Conservation (phyloP, 2,797 vertebrate genomes). For the Mormyrus hasselquistii region DNA sequence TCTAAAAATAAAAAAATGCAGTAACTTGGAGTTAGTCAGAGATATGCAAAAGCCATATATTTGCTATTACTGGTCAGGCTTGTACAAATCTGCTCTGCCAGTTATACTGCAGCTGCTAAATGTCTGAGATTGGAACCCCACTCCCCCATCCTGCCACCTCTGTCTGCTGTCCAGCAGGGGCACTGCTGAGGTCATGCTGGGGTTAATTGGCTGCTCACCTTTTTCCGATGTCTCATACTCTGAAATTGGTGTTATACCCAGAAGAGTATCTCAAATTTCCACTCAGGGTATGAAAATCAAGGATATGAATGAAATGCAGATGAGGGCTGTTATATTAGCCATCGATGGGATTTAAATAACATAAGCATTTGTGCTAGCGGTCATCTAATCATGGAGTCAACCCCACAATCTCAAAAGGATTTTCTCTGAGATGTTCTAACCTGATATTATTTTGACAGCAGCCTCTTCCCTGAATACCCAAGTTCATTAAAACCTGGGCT, state of each 20-base stretch:
- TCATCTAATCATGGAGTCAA: neutral
- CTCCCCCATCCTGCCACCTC: neutral
- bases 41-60: neutral
- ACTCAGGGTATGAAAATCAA: neutral
- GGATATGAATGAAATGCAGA: neutral
- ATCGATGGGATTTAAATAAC: neutral
- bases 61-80: neutral
- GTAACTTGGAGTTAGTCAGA: neutral
- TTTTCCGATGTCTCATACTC: neutral
- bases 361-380: neutral
- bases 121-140: neutral
- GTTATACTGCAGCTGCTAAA: neutral
- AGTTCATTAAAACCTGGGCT: constrained; percentile 30
- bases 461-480: constrained; percentile 26
- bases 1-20: neutral
- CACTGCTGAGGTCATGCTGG: neutral
- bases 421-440: neutral
- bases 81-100: neutral
- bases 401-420: neutral
- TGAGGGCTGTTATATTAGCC: neutral
- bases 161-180: neutral
- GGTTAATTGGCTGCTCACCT: neutral
- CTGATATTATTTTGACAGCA: constrained; percentile 12
- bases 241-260: neutral
- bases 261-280: neutral